Evolutionary conservation across 2,888 invertebrate genomes (phyloP).

Genomic region (Timema cristinae): DNA sequence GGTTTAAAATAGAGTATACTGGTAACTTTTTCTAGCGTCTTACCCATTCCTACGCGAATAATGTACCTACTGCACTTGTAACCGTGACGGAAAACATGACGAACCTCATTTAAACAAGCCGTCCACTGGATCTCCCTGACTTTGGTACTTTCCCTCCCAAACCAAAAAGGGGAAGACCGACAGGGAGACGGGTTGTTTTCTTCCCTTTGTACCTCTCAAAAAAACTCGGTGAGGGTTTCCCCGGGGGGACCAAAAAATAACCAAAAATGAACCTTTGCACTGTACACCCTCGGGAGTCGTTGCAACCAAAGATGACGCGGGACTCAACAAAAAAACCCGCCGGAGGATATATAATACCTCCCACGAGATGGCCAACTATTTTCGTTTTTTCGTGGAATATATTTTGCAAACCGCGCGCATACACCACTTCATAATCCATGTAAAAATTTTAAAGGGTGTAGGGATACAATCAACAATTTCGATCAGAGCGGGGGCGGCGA

Average conservation of each 20-base stretch:
- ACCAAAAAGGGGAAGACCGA: constrained; percentile 95
- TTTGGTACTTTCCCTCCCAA: constrained; percentile 89
- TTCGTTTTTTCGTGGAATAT: too few relatives aligned
- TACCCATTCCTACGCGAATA: too few relatives aligned
- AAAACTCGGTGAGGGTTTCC: constrained; percentile 79
- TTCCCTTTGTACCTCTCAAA: constrained; percentile 72
- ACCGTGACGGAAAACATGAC: constrained; percentile 15
- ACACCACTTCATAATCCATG: too few relatives aligned
- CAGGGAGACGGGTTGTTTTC: constrained; percentile 65
- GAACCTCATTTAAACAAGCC: constrained; percentile 90
- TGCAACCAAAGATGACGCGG: constrained; percentile 25
- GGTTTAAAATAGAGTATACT: too few relatives aligned
- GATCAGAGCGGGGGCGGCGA: too few relatives aligned
- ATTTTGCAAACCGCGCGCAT: too few relatives aligned
- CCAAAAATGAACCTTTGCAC: constrained; percentile 93
- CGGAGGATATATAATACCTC: too few relatives aligned
- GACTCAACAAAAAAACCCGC: constrained; percentile 19
- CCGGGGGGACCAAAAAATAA: constrained; percentile 93
- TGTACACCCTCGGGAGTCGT: constrained; percentile 43
- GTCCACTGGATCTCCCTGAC: constrained; percentile 86
- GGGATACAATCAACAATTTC: too few relatives aligned
- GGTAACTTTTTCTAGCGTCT: too few relatives aligned
- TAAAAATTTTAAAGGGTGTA: too few relatives aligned
- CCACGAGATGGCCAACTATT: too few relatives aligned
- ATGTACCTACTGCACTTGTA: background rate